Evolutionary conservation across 2,888 invertebrate species (phyloP).

Genomic region (Stictocephala bisonia): DNA sequence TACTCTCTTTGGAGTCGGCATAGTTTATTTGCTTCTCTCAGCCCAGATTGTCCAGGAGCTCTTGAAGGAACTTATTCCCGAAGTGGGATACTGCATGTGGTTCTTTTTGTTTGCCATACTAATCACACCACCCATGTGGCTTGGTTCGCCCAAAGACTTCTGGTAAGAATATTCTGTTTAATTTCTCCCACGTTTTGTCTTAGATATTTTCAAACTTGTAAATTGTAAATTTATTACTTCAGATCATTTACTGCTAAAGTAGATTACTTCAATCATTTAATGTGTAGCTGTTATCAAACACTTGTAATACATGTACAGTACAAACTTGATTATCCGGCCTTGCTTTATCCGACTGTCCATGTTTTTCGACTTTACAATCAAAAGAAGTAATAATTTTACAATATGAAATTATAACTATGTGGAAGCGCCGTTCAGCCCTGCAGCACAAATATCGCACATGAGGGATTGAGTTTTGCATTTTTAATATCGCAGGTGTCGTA

Average conservation of each 20-base stretch:
- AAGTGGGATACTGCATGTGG: constrained; percentile 72
- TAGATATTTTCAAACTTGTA: too few relatives aligned
- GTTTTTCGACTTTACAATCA: too few relatives aligned
- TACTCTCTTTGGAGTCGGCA: constrained; percentile 75
- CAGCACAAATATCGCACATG: too few relatives aligned
- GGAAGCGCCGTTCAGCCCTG: too few relatives aligned
- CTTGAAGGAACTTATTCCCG: constrained; percentile 66
- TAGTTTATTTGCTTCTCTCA: constrained; percentile 74
- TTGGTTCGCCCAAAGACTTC: constrained; percentile 79
- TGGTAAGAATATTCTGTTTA: constrained; percentile 65
- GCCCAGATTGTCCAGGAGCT: constrained; percentile 74
- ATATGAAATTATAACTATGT: too few relatives aligned
- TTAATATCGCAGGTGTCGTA: too few relatives aligned
- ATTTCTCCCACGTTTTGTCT: not conserved
- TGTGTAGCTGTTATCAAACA: too few relatives aligned
- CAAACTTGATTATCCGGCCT: too few relatives aligned
- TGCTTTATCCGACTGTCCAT: too few relatives aligned
- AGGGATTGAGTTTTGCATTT: too few relatives aligned
- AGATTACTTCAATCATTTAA: not conserved
- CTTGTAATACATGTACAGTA: too few relatives aligned
- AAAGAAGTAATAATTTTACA: too few relatives aligned
- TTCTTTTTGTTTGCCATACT: constrained; percentile 71
- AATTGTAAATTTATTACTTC: not conserved
- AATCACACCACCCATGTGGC: constrained; percentile 73
- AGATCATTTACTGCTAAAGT: not conserved